Percentiles rank a stretch among this genome's conserved stretches.
Evolutionary conservation across 2,113 vertebrate genomes (phyloP).

Genomic region (Podarcis cretensis): DNA sequence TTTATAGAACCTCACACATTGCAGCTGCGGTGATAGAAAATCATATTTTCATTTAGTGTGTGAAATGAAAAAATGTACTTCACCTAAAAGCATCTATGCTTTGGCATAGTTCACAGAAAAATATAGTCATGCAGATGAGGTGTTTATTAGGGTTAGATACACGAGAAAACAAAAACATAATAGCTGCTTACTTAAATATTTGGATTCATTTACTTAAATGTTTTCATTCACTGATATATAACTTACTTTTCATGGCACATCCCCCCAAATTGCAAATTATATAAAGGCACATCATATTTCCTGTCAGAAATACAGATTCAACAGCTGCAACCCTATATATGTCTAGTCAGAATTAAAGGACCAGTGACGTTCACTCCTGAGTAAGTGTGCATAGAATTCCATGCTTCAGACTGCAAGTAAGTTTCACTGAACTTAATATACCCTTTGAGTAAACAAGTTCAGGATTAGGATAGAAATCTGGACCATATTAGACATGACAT

Average conservation of each 20-base stretch:
- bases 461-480: not conserved
- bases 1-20: not conserved
- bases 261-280: not conserved
- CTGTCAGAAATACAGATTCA: not conserved
- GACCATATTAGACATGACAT: not conserved
- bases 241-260: not conserved
- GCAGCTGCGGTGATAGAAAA: slow-evolving; percentile 22
- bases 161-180: not conserved
- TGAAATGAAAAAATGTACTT: not conserved
- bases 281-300: not conserved
- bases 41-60: slow-evolving; percentile 36
- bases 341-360: not conserved
- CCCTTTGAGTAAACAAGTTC: not conserved
- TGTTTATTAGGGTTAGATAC: not conserved
- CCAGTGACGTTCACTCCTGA: too few relatives aligned
- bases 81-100: slow-evolving; percentile 6
- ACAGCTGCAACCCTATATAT: not conserved
- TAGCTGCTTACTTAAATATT: slow-evolving; percentile 39
- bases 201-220: not conserved
- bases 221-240: not conserved
- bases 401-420: too few relatives aligned
- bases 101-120: slow-evolving; percentile 10
- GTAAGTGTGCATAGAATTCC: too few relatives aligned
- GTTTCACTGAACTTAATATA: not conserved
- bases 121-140: not conserved